Evolutionary conservation across 2,113 vertebrate species (phyloP).

Genomic region (Urocolius indicus): DNA sequence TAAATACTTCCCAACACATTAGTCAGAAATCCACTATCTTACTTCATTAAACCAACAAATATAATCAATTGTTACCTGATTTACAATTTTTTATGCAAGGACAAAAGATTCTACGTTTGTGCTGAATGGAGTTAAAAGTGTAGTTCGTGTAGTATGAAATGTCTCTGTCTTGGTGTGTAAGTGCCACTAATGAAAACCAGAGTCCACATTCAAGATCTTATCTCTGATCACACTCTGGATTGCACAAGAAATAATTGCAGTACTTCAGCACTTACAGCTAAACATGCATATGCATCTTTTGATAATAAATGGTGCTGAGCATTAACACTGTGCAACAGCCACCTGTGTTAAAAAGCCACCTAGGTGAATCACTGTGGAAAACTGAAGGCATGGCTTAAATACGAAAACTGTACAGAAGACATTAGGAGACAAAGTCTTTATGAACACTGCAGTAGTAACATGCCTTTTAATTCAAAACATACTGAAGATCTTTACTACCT

Average conservation of each 20-base stretch:
- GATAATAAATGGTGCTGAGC: background rate
- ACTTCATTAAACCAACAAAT: constrained; percentile 72
- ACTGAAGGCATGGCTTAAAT: background rate
- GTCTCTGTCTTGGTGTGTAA: background rate
- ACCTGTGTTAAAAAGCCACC: background rate
- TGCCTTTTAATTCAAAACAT: background rate
- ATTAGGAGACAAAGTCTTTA: background rate
- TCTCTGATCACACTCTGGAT: background rate
- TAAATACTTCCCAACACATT: constrained; percentile 56
- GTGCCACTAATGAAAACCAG: constrained; percentile 23
- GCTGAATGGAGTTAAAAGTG: constrained; percentile 43
- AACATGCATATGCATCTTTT: background rate
- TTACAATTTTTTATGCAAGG: background rate
- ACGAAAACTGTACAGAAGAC: background rate
- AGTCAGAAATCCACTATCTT: constrained; percentile 54
- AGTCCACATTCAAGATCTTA: background rate
- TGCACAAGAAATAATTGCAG: background rate
- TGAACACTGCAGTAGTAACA: background rate
- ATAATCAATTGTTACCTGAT: constrained; percentile 63
- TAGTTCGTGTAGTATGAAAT: background rate
- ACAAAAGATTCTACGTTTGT: constrained; percentile 30
- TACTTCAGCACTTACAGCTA: background rate
- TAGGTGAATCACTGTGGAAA: background rate
- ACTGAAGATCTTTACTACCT: background rate
- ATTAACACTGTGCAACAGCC: background rate